These are phyloP conservation scores for Drosophila seclusa DNA, from an alignment of 2,888 invertebrate genomes.

Conservation along the genomic window DNA sequence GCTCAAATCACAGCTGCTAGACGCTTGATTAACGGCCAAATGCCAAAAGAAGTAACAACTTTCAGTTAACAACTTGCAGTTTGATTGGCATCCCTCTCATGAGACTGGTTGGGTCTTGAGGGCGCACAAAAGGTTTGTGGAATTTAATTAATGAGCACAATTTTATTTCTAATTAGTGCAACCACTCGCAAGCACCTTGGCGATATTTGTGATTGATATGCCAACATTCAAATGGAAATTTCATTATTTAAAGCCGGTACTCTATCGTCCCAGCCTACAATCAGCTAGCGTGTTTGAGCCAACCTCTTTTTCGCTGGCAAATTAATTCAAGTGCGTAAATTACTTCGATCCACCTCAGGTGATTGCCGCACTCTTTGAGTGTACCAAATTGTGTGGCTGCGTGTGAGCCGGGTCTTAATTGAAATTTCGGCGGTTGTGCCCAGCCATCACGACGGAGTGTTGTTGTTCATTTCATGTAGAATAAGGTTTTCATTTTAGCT, in stretches of 20 bases:
- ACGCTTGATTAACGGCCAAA: slow-evolving; percentile 68
- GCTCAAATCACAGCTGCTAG: slow-evolving; percentile 51
- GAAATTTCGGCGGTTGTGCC: slow-evolving; percentile 50
- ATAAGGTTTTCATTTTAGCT: slow-evolving; percentile 8
- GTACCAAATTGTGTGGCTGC: slow-evolving; percentile 24
- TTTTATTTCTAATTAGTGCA: slow-evolving; percentile 75
- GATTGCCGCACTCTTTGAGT: slow-evolving; percentile 51
- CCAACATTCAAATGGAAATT: slow-evolving; percentile 53
- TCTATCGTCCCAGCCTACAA: neutral
- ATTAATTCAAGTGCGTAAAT: slow-evolving; percentile 80
- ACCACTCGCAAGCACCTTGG: slow-evolving; percentile 46
- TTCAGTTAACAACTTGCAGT: slow-evolving; percentile 49
- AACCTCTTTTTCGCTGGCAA: slow-evolving; percentile 60
- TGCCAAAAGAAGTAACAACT: slow-evolving; percentile 49
- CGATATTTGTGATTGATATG: slow-evolving; percentile 79
- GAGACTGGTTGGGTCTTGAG: slow-evolving; percentile 1
- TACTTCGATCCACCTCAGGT: slow-evolving; percentile 73
- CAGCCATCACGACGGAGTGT: slow-evolving; percentile 2
- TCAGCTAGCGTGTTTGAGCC: slow-evolving; percentile 6
- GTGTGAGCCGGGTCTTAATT: slow-evolving; percentile 61
- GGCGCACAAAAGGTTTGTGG: slow-evolving; percentile 20
- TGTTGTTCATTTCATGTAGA: slow-evolving; percentile 47
- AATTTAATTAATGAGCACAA: slow-evolving; percentile 74
- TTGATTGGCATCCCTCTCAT: slow-evolving; percentile 48
- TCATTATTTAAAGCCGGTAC: slow-evolving; percentile 40